These are phyloP conservation scores for Lochmaea capreae DNA, from an alignment of 2,888 invertebrate genomes.

Conservation along the genomic window DNA sequence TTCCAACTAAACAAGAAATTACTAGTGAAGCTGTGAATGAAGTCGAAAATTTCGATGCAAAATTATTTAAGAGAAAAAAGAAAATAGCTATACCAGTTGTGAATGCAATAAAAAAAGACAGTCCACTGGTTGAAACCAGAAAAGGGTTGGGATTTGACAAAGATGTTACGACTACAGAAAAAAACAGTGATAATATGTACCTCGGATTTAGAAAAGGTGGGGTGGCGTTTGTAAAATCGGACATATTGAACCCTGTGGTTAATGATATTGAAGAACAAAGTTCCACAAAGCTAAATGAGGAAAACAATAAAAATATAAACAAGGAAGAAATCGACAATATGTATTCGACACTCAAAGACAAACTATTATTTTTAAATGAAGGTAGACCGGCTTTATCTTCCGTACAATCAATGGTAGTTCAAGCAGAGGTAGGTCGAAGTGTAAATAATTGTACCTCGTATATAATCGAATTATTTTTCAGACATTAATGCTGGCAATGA, in stretches of 20 bases:
- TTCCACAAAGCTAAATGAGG: slow-evolving; percentile 38
- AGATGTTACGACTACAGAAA: slow-evolving; percentile 57
- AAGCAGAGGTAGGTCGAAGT: slow-evolving; percentile 68
- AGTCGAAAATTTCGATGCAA: slow-evolving; percentile 58
- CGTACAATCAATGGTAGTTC: slow-evolving; percentile 72
- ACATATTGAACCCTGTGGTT: slow-evolving; percentile 48
- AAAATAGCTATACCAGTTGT: slow-evolving; percentile 68
- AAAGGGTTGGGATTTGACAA: slow-evolving; percentile 57
- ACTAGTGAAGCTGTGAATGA: slow-evolving; percentile 35
- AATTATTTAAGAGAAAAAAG: slow-evolving; percentile 69
- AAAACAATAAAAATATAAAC: slow-evolving; percentile 29
- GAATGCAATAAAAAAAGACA: slow-evolving; percentile 52
- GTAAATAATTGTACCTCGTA: too few relatives aligned
- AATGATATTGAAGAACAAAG: slow-evolving; percentile 34
- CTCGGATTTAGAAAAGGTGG: slow-evolving; percentile 61
- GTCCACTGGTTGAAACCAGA: slow-evolving; percentile 45
- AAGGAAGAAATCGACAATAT: slow-evolving; percentile 60
- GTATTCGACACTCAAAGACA: slow-evolving; percentile 68
- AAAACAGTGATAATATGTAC: slow-evolving; percentile 48
- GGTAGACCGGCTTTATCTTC: slow-evolving; percentile 69
- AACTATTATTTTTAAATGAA: slow-evolving; percentile 71
- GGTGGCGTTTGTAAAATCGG: slow-evolving; percentile 59
- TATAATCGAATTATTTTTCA: slow-evolving; percentile 52
- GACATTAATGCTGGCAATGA: slow-evolving; percentile 76
- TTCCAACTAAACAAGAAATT: slow-evolving; percentile 32